A percentile compares a stretch with the other conserved stretches of the same genome.
Evolutionary conservation across 2,797 vertebrate genomes (phyloP).

Genomic region (Myotis findleyi): DNA sequence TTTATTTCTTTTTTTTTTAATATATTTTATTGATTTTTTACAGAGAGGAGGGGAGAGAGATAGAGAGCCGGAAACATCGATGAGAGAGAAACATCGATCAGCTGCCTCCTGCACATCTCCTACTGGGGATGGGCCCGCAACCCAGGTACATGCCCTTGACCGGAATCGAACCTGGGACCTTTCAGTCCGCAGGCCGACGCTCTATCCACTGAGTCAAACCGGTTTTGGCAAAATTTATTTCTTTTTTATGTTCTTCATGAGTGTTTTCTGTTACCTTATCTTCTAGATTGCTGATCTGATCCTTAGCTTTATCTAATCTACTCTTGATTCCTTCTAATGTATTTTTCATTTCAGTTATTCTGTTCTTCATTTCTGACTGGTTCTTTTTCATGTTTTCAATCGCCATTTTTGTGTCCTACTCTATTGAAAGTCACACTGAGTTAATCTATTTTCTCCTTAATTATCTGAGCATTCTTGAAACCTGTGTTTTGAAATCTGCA

Average conservation of each 20-base stretch:
- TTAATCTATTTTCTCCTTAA: neutral
- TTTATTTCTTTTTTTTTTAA: neutral
- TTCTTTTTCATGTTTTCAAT: neutral
- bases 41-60: no score
- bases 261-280: neutral
- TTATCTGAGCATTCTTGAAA: neutral
- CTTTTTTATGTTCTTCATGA: neutral
- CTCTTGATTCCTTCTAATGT: neutral
- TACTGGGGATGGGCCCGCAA: no score
- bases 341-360: neutral
- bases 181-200: no score
- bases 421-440: neutral
- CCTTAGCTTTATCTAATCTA: neutral
- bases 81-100: no score
- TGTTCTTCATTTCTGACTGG: neutral
- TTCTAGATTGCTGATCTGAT: neutral
- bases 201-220: no score
- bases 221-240: neutral
- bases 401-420: neutral
- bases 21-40: no score
- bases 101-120: no score
- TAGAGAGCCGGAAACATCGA: no score
- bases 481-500: neutral
- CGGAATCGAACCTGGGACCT: no score
- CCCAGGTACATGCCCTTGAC: no score